These are phyloP conservation scores for Plebejus anna DNA, from an alignment of 2,888 invertebrate species.

Conservation along the genomic window DNA sequence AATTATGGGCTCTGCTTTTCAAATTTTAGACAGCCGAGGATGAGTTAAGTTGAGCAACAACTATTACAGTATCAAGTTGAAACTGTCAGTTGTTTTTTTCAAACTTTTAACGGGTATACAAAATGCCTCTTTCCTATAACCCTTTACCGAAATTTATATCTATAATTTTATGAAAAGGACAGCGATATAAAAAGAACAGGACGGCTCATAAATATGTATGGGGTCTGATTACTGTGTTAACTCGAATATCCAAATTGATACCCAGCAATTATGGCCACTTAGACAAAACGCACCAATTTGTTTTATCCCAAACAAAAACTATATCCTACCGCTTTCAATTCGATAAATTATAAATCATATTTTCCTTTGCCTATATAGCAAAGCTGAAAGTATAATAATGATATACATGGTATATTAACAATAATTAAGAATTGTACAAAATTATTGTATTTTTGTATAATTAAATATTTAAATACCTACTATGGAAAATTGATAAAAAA, in stretches of 20 bases:
- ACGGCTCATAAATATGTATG: constrained; percentile 45
- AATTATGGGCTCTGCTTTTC: constrained; percentile 4
- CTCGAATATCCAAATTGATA: constrained; percentile 50
- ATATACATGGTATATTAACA: too few relatives aligned
- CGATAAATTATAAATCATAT: not conserved
- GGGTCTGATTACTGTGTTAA: constrained; percentile 48
- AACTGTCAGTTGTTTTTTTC: too few relatives aligned
- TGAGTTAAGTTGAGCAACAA: not conserved
- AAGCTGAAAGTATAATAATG: not conserved
- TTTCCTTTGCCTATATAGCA: not conserved
- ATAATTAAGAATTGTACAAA: not conserved
- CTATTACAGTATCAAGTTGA: too few relatives aligned
- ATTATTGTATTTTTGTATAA: too few relatives aligned
- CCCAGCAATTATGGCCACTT: constrained; percentile 48
- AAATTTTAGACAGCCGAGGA: not conserved
- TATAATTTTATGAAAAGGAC: constrained; percentile 29
- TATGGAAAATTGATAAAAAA: too few relatives aligned
- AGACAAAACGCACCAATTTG: constrained; percentile 43
- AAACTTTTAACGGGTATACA: not conserved
- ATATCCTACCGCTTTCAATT: constrained; percentile 33
- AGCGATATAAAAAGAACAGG: constrained; percentile 36
- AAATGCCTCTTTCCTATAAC: not conserved
- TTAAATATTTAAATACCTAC: too few relatives aligned
- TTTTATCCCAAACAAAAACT: constrained; percentile 44
- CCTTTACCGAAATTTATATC: not conserved